Percentiles rank a stretch among this genome's conserved stretches.
Evolutionary conservation across 2,797 vertebrate species (phyloP).

Genomic region (Takifugu ocellatus): DNA sequence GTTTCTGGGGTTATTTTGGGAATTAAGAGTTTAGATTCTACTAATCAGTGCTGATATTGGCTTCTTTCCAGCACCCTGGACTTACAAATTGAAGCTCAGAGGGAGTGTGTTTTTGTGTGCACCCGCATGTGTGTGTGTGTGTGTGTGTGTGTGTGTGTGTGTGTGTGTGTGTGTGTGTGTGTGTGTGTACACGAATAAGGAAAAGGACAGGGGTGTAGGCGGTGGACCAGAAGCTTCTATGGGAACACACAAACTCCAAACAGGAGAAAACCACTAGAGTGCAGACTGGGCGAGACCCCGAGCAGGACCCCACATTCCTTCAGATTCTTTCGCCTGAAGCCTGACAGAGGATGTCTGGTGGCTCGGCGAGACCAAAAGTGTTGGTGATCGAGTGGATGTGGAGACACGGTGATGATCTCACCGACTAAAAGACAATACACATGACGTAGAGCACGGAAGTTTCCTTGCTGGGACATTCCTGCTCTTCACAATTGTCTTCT

Average conservation of each 20-base stretch:
- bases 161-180: constrained; percentile 1
- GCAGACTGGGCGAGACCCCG: constrained; percentile 57
- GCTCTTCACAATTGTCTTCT: constrained; percentile 58
- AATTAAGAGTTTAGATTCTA: constrained; percentile 36
- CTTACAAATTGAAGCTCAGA: constrained; percentile 46
- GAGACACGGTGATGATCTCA: constrained; percentile 18
- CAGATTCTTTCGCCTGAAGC: constrained; percentile 36
- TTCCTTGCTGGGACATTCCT: constrained; percentile 57
- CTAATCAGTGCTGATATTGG: constrained; percentile 58
- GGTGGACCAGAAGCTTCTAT: constrained; percentile 60
- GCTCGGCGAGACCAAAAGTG: constrained; percentile 3
- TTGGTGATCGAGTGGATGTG: constrained; percentile 4
- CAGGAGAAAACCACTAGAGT: constrained; percentile 65
- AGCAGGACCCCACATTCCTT: constrained; percentile 68
- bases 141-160: constrained; percentile 18
- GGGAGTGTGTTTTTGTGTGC: constrained; percentile 4
- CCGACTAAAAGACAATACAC: constrained; percentile 16
- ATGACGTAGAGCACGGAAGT: constrained; percentile 28
- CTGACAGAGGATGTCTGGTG: constrained; percentile 12
- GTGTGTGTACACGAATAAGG: constrained; percentile 31
- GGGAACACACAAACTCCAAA: constrained; percentile 72
- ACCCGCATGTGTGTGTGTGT: constrained; percentile 8
- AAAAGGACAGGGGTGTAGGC: constrained; percentile 24
- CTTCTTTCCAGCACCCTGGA: constrained; percentile 43
- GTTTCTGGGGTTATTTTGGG: constrained; percentile 49